A percentile compares a stretch with the other conserved stretches of the same genome.
Conservation (phyloP, 2,888 invertebrate genomes). For the Noctuana brunneofusca region DNA sequence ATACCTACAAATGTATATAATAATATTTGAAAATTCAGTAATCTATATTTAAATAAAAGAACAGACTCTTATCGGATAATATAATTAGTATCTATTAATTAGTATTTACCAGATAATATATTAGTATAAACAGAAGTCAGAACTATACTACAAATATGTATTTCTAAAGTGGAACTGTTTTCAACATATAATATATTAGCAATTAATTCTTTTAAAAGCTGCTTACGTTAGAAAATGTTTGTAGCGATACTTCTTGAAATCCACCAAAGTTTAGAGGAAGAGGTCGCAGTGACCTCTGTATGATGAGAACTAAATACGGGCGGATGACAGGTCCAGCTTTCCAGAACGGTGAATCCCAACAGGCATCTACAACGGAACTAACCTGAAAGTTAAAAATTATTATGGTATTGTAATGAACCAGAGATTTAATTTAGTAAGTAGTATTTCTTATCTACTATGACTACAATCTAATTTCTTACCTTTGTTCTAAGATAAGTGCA, state of each 20-base stretch:
- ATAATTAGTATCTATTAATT: too few relatives aligned
- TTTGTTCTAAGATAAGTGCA: conserved; percentile 49
- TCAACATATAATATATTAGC: neutral
- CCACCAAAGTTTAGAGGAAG: conserved; percentile 58
- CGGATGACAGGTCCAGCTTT: conserved; percentile 54
- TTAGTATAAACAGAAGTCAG: too few relatives aligned
- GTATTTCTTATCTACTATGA: too few relatives aligned
- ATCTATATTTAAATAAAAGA: too few relatives aligned
- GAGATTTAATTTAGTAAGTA: too few relatives aligned
- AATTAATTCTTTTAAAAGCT: neutral
- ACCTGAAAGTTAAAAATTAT: conserved; percentile 41
- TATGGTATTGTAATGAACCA: too few relatives aligned
- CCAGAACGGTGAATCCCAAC: conserved; percentile 64
- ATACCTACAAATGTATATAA: too few relatives aligned
- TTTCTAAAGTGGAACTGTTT: too few relatives aligned
- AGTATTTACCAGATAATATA: too few relatives aligned
- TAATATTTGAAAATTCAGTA: neutral
- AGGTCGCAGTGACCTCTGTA: conserved; percentile 59
- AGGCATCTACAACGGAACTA: conserved; percentile 56
- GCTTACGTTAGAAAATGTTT: conserved; percentile 65
- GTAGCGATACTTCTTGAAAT: conserved; percentile 60
- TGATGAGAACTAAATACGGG: conserved; percentile 63
- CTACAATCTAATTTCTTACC: conserved; percentile 39
- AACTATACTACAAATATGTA: too few relatives aligned
- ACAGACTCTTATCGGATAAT: too few relatives aligned